phyloP scores from a whole-genome alignment of 1,140 invertebrate genomes.

The Zaprionus inermis region DNA sequence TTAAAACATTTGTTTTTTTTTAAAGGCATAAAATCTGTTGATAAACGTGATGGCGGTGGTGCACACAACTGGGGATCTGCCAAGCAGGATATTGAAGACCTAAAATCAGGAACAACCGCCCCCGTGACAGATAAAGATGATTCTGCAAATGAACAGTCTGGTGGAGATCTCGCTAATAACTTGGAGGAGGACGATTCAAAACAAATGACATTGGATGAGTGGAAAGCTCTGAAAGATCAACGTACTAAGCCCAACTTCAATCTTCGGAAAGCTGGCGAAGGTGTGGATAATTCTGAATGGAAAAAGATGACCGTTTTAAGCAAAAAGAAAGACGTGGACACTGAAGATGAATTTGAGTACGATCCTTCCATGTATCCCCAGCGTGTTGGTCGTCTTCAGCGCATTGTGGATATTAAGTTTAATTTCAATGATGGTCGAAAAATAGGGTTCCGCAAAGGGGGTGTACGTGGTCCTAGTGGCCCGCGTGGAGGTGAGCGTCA shows the following conservation, averaged over 20 bases:
- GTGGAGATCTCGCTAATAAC: conserved; percentile 84
- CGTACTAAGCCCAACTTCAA: conserved; percentile 93
- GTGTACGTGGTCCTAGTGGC: conserved; percentile 85
- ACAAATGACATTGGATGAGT: conserved; percentile 94
- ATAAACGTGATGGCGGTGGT: conserved; percentile 96
- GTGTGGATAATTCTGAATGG: conserved; percentile 95
- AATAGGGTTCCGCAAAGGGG: conserved; percentile 86
- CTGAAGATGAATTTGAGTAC: conserved; percentile 88
- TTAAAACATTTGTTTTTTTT: neutral
- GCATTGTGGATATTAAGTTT: conserved; percentile 94
- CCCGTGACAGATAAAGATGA: conserved; percentile 81
- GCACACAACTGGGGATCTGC: conserved; percentile 98
- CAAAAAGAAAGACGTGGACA: conserved; percentile 85
- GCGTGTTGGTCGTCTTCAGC: conserved; percentile 94
- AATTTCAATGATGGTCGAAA: conserved; percentile 92
- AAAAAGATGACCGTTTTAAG: conserved; percentile 91
- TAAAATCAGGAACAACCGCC: conserved; percentile 85
- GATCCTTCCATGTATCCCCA: conserved; percentile 93
- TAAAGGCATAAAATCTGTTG: conserved; percentile 93
- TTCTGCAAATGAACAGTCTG: conserved; percentile 84
- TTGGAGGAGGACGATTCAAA: conserved; percentile 89
- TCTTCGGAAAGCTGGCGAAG: conserved; percentile 95
- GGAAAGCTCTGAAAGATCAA: conserved; percentile 90
- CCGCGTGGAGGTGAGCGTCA: conserved; percentile 78
- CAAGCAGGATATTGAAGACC: conserved; percentile 93